These are phyloP conservation scores for Damaliscus lunatus DNA, from an alignment of 2,113 vertebrate genomes.

Conservation along the genomic window DNA sequence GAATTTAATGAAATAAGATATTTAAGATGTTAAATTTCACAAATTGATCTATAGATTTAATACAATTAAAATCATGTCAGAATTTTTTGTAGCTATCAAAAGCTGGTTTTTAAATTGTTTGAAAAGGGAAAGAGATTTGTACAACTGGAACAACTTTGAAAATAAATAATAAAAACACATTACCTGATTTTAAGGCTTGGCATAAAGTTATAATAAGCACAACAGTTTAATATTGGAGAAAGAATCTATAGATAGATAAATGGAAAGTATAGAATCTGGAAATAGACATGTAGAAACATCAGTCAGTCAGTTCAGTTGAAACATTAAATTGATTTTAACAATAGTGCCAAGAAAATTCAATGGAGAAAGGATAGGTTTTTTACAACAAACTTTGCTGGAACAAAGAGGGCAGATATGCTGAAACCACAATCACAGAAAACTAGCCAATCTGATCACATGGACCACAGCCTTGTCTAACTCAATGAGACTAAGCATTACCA, in stretches of 20 bases:
- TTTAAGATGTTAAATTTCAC: neutral
- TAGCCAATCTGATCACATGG: neutral
- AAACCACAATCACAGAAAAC: neutral
- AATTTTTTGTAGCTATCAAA: constrained; percentile 12
- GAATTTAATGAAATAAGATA: neutral
- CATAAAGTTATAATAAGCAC: neutral
- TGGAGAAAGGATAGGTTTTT: neutral
- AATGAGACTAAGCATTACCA: neutral
- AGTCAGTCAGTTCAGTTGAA: neutral
- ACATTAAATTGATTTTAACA: neutral
- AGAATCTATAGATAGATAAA: neutral
- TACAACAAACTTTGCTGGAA: neutral
- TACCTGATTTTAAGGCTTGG: neutral
- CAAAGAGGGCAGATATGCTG: neutral
- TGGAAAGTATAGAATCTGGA: neutral
- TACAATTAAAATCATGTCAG: neutral
- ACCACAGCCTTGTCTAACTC: neutral
- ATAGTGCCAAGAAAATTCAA: neutral
- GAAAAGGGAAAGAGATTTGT: neutral
- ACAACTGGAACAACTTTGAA: neutral
- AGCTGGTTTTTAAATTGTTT: constrained; percentile 2
- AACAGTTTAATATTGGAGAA: neutral
- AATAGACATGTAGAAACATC: neutral
- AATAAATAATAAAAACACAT: neutral
- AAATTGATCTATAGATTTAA: neutral